Percentiles rank a stretch among this genome's conserved stretches.
Conservation (phyloP, 2,797 vertebrate genomes). For the Garrulus glandarius region DNA sequence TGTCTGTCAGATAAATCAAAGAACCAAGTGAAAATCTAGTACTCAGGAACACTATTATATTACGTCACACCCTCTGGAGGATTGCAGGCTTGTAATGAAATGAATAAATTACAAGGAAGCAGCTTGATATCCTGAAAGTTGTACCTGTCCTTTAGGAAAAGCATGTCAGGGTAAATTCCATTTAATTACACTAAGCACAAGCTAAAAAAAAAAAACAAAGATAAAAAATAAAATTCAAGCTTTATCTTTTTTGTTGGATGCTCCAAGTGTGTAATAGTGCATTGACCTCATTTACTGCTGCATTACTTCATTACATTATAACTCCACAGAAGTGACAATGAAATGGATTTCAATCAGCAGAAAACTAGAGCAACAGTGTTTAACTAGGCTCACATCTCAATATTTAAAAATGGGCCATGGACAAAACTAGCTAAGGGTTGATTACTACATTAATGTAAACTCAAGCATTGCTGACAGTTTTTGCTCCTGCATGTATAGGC, state of each 20-base stretch:
- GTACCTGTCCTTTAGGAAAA: slow-evolving; percentile 29
- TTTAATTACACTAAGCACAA: neutral
- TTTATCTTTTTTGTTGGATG: neutral
- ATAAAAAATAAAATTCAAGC: neutral
- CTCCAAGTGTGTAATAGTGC: neutral
- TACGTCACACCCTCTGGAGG: slow-evolving; percentile 15
- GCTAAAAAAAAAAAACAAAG: neutral
- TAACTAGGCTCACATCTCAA: neutral
- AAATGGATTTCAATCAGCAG: neutral
- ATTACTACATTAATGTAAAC: neutral
- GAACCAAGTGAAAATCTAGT: neutral
- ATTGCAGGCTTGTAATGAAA: slow-evolving; percentile 43
- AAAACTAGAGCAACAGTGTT: neutral
- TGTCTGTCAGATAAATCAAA: slow-evolving; percentile 36
- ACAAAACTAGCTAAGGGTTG: neutral
- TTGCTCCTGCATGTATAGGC: neutral
- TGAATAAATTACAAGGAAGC: slow-evolving; percentile 50
- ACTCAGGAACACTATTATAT: neutral
- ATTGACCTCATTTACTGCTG: neutral
- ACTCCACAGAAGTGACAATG: neutral
- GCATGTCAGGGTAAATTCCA: slow-evolving; percentile 4
- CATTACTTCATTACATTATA: neutral
- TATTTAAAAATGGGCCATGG: neutral
- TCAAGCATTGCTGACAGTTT: neutral
- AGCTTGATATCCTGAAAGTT: slow-evolving; percentile 4